Conservation (phyloP, 2,797 vertebrate species). For the Hephaestus fuliginosus region DNA sequence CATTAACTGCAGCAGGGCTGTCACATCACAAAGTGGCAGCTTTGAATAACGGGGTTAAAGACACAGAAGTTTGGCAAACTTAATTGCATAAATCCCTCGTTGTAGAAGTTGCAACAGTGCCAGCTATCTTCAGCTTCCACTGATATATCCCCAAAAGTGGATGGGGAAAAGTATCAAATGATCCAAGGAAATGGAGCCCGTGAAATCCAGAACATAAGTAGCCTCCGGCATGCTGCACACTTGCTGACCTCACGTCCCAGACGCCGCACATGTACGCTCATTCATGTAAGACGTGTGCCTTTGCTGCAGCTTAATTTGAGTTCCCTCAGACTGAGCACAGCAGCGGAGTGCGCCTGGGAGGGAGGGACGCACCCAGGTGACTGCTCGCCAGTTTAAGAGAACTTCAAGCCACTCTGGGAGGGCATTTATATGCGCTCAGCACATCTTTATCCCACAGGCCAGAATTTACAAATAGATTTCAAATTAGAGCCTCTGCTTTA, state of each 20-base stretch:
- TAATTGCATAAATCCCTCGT: slow-evolving; percentile 59
- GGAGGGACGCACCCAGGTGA: slow-evolving; percentile 71
- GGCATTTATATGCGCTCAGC: slow-evolving; percentile 78
- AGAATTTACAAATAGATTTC: slow-evolving; percentile 92
- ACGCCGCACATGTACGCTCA: slow-evolving; percentile 60
- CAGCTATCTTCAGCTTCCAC: slow-evolving; percentile 40
- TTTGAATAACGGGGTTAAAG: slow-evolving; percentile 33
- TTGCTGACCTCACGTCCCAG: slow-evolving; percentile 63
- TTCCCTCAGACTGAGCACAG: slow-evolving; percentile 69
- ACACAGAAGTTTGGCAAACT: slow-evolving; percentile 54
- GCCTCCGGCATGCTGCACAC: slow-evolving; percentile 68
- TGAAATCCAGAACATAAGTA: slow-evolving; percentile 76
- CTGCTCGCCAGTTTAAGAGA: slow-evolving; percentile 58
- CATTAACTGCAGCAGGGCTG: slow-evolving; percentile 17
- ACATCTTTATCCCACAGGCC: slow-evolving; percentile 85
- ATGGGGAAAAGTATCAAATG: slow-evolving; percentile 71
- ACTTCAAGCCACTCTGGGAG: slow-evolving; percentile 57
- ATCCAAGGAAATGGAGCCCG: slow-evolving; percentile 71
- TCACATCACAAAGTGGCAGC: slow-evolving; percentile 25
- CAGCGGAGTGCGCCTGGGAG: slow-evolving; percentile 39
- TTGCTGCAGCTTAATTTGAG: slow-evolving; percentile 72
- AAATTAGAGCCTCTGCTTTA: slow-evolving; percentile 89
- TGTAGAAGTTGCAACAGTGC: slow-evolving; percentile 41
- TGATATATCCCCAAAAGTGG: slow-evolving; percentile 59
- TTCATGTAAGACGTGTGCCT: slow-evolving; percentile 68